phyloP scores from a whole-genome alignment of 2,888 invertebrate genomes.

The Zaprionus lineosus region DNA sequence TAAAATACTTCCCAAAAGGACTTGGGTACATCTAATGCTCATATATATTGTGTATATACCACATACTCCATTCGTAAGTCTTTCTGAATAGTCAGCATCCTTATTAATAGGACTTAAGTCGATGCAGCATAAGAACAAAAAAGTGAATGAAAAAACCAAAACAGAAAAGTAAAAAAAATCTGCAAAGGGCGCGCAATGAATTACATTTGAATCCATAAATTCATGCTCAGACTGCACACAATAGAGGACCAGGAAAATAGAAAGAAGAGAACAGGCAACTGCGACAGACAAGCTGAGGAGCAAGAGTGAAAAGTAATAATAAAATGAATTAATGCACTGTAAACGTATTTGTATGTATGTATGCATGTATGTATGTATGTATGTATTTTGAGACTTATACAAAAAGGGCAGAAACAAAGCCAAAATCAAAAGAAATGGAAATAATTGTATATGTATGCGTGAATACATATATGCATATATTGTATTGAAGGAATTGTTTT shows the following conservation, averaged over 20 bases:
- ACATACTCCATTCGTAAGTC: too few species aligned
- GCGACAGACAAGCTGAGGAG: conserved; percentile 14
- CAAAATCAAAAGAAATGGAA: conserved; percentile 23
- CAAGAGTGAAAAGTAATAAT: conserved; percentile 53
- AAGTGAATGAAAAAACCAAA: conserved; percentile 1
- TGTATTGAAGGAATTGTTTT: conserved; percentile 53
- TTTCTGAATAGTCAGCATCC: too few species aligned
- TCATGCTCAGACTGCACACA: conserved; percentile 40
- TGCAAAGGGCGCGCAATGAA: conserved; percentile 18
- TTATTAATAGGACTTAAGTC: conserved; percentile 35
- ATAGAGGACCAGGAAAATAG: conserved; percentile 23
- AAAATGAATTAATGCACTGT: conserved; percentile 56
- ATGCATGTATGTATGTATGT: too few species aligned
- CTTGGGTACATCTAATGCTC: too few species aligned
- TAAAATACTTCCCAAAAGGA: too few species aligned
- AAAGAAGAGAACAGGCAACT: background rate
- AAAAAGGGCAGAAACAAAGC: conserved; percentile 49
- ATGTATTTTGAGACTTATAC: conserved; percentile 30
- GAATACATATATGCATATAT: conserved; percentile 4
- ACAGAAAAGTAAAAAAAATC: conserved; percentile 7
- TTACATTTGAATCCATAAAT: conserved; percentile 56
- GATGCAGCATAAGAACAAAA: conserved; percentile 19
- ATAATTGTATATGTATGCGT: conserved; percentile 17
- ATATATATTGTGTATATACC: too few species aligned
- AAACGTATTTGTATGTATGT: too few species aligned